Conservation (phyloP, 1,140 invertebrate genomes). For the Drosophila trapezifrons region DNA sequence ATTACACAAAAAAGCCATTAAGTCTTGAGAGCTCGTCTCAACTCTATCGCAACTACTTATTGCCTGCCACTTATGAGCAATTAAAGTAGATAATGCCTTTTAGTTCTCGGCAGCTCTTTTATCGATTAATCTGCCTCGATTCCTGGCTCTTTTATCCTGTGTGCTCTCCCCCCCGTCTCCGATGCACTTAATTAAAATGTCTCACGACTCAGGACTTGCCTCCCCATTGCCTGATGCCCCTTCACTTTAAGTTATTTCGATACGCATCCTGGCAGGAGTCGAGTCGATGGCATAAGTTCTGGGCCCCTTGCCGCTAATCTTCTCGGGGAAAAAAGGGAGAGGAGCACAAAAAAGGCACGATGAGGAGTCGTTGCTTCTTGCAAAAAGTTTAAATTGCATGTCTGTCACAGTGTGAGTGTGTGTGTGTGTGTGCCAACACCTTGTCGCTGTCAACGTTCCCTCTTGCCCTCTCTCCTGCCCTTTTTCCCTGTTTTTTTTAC, state of each 20-base stretch:
- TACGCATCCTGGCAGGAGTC: conserved; percentile 24
- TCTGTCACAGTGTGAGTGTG: conserved; percentile 26
- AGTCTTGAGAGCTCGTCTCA: not conserved
- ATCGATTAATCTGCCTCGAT: conserved; percentile 19
- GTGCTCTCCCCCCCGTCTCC: too few species aligned
- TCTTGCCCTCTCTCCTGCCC: not conserved
- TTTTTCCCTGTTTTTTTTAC: not conserved
- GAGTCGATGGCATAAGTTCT: conserved; percentile 49
- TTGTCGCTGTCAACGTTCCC: conserved; percentile 43
- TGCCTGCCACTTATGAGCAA: conserved; percentile 27
- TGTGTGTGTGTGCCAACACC: conserved; percentile 38
- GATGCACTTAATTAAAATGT: conserved; percentile 64
- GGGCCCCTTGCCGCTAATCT: conserved; percentile 37
- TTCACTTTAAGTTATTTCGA: conserved; percentile 49
- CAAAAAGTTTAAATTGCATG: conserved; percentile 60
- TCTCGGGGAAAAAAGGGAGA: not conserved
- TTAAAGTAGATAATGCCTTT: conserved; percentile 10
- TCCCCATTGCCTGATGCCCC: not conserved
- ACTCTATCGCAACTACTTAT: not conserved
- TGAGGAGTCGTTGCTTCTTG: not conserved
- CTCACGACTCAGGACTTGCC: conserved; percentile 1
- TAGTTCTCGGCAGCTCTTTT: conserved; percentile 6
- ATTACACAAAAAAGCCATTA: not conserved
- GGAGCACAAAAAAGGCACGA: not conserved
- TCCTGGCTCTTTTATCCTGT: conserved; percentile 6